Evolutionary conservation across 1,140 invertebrate genomes (phyloP).

Genomic region (Pollicipes pollicipes): DNA sequence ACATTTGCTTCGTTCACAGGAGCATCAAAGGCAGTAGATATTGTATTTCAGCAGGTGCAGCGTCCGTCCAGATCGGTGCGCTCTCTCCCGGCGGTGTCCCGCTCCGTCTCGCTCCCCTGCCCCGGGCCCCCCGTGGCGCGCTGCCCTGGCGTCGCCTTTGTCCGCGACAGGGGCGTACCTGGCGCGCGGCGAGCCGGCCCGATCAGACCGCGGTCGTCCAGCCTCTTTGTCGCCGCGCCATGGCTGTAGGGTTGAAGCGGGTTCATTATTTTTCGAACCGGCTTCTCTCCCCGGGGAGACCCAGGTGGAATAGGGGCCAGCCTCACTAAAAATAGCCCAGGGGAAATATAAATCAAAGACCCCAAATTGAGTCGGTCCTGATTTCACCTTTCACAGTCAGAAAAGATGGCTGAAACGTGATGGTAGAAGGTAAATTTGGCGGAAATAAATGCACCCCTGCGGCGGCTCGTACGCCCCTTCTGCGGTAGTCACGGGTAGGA

Average conservation of each 20-base stretch:
- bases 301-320: neutral
- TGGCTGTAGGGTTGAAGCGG: neutral
- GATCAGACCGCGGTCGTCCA: neutral
- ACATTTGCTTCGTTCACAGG: no score
- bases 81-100: no score
- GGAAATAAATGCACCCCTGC: neutral
- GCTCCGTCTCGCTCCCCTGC: no score
- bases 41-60: no score
- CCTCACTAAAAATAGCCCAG: neutral
- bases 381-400: neutral
- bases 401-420: neutral
- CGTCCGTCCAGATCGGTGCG: no score
- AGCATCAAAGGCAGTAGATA: no score
- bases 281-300: neutral
- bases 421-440: neutral
- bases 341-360: neutral
- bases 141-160: no score
- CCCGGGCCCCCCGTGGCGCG: no score
- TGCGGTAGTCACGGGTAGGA: neutral
- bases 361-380: neutral
- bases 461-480: no score
- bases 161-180: neutral
- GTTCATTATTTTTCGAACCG: neutral
- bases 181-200: no score
- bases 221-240: neutral